Conservation (phyloP, 2,113 vertebrate species). For the Capreolus pygargus region DNA sequence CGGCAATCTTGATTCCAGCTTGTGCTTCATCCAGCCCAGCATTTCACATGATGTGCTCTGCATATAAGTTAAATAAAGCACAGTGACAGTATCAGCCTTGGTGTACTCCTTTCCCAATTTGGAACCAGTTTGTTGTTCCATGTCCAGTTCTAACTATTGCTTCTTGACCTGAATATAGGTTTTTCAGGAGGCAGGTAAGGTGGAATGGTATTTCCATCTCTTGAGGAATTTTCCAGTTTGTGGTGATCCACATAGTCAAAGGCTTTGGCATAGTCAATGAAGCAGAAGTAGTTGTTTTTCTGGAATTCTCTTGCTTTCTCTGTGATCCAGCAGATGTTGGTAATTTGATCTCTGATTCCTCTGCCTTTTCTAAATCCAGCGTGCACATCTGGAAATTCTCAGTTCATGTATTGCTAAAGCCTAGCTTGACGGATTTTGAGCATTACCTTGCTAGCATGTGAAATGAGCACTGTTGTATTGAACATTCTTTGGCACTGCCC, state of each 20-base stretch:
- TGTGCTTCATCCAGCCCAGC: background rate
- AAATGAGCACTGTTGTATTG: background rate
- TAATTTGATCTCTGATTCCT: background rate
- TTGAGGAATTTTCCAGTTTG: background rate
- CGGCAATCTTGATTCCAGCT: background rate
- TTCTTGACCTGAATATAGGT: background rate
- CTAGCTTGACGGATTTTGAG: background rate
- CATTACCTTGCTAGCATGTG: background rate
- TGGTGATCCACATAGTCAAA: background rate
- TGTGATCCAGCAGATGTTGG: background rate
- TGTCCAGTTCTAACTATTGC: background rate
- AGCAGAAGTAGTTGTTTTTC: background rate
- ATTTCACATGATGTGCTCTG: background rate
- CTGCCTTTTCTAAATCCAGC: background rate
- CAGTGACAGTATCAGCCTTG: background rate
- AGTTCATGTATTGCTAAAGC: background rate
- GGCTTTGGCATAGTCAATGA: background rate
- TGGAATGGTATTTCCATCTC: background rate
- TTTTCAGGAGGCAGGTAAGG: background rate
- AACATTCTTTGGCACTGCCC: background rate
- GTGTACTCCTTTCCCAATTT: background rate
- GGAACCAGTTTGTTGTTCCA: background rate
- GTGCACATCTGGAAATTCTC: background rate
- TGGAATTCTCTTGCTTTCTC: background rate
- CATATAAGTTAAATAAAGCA: background rate